Conservation (phyloP, 2,888 invertebrate species). For the Habroteleia sp. region DNA sequence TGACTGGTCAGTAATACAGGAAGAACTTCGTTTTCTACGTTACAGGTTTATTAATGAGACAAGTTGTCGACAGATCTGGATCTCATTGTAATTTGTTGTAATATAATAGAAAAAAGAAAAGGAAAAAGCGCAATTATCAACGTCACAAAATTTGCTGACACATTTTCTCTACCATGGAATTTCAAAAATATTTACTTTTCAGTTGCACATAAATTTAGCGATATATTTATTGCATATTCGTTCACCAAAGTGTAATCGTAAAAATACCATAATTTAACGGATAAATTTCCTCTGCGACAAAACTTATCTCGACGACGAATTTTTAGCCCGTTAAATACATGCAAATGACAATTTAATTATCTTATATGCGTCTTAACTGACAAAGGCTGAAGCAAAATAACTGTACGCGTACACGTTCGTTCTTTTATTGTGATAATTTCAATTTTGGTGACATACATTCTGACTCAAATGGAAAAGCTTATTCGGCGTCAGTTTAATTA, state of each 20-base stretch:
- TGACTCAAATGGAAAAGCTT: too few species aligned
- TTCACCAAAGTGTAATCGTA: constrained; percentile 1
- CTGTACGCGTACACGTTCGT: not conserved
- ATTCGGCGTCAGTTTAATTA: constrained; percentile 1
- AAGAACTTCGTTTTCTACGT: constrained; percentile 44
- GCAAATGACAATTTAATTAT: constrained; percentile 11
- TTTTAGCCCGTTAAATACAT: constrained; percentile 8
- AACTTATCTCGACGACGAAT: constrained; percentile 12
- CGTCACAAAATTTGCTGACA: constrained; percentile 1
- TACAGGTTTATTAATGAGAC: constrained; percentile 62
- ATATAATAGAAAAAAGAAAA: constrained; percentile 29
- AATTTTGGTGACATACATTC: constrained; percentile 15
- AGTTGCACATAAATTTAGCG: not conserved
- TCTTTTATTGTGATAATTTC: not conserved
- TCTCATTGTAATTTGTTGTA: constrained; percentile 50
- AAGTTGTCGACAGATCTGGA: constrained; percentile 54
- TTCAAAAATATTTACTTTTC: constrained; percentile 3
- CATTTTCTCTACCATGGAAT: constrained; percentile 8
- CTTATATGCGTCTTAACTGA: not conserved
- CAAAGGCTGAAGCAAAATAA: constrained; percentile 13
- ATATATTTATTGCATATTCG: not conserved
- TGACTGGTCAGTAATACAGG: constrained; percentile 55
- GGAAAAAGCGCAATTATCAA: constrained; percentile 4
- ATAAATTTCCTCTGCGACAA: not conserved
- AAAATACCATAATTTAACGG: constrained; percentile 16